These are phyloP conservation scores for Liparis tanakae DNA, from an alignment of 2,797 vertebrate genomes.

Conservation along the genomic window DNA sequence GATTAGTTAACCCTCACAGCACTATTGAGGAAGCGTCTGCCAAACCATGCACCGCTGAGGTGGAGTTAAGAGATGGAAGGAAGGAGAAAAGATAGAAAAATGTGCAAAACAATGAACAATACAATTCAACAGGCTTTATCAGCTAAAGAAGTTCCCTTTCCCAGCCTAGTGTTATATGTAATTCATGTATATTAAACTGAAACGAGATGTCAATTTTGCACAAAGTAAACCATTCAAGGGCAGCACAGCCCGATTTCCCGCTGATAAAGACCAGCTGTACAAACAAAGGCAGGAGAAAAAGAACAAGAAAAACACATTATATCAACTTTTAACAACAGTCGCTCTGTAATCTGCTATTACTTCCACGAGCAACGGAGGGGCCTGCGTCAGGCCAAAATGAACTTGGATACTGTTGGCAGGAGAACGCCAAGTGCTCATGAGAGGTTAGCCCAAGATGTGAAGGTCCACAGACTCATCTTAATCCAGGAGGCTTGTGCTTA, in stretches of 20 bases:
- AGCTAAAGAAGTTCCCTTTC: slow-evolving; percentile 39
- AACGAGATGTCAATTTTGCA: slow-evolving; percentile 81
- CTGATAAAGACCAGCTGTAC: slow-evolving; percentile 85
- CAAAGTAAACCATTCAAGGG: slow-evolving; percentile 76
- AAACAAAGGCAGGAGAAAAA: slow-evolving; percentile 77
- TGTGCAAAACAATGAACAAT: slow-evolving; percentile 22
- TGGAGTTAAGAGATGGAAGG: slow-evolving; percentile 29
- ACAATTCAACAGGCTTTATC: slow-evolving; percentile 33
- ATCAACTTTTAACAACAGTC: slow-evolving; percentile 88
- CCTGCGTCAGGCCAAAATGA: slow-evolving; percentile 76
- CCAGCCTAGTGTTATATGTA: slow-evolving; percentile 60
- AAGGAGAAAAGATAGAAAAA: slow-evolving; percentile 30
- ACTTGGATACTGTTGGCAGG: slow-evolving; percentile 80
- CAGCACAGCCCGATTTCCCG: slow-evolving; percentile 75
- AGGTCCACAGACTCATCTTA: slow-evolving; percentile 76
- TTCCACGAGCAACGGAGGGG: slow-evolving; percentile 83
- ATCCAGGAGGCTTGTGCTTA: slow-evolving; percentile 76
- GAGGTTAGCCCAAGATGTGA: slow-evolving; percentile 78
- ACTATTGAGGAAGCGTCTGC: slow-evolving; percentile 47
- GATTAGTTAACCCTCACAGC: slow-evolving; percentile 78
- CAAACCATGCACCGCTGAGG: slow-evolving; percentile 56
- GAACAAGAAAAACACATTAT: slow-evolving; percentile 85
- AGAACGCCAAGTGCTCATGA: slow-evolving; percentile 76
- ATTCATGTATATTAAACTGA: slow-evolving; percentile 79
- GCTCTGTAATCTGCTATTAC: slow-evolving; percentile 88